Conservation (phyloP, 1,140 invertebrate species). For the Hylyphantes graminicola region DNA sequence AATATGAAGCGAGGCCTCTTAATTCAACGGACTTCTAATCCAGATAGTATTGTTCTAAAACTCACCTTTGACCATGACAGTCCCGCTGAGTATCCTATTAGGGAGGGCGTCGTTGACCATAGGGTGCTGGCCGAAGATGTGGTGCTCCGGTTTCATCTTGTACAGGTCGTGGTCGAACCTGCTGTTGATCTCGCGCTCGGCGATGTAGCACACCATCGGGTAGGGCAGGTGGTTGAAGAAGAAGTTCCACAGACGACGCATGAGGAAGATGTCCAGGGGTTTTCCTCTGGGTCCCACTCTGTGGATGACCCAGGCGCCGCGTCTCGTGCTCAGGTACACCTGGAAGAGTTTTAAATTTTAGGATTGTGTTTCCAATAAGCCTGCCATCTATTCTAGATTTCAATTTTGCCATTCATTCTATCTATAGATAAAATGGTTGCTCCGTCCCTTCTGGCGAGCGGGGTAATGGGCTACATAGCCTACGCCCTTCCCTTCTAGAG, state of each 20-base stretch:
- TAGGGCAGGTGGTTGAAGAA: constrained; percentile 55
- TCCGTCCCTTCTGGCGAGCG: too few species aligned
- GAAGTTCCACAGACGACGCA: constrained; percentile 54
- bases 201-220: constrained; percentile 48
- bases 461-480: too few species aligned
- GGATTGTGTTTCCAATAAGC: too few species aligned
- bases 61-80: constrained; percentile 68
- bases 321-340: constrained; percentile 70
- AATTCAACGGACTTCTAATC: too few species aligned
- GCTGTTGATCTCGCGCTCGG: constrained; percentile 60
- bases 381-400: too few species aligned
- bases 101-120: constrained; percentile 73
- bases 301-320: constrained; percentile 70
- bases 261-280: constrained; percentile 64
- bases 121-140: constrained; percentile 69
- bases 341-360: constrained; percentile 46
- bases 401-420: too few species aligned
- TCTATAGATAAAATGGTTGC: too few species aligned
- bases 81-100: constrained; percentile 70
- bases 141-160: constrained; percentile 69
- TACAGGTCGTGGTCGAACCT: constrained; percentile 71
- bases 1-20: too few species aligned
- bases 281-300: constrained; percentile 66
- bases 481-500: too few species aligned
- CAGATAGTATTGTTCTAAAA: too few species aligned